These are phyloP conservation scores for Drosophila kikkawai DNA, from an alignment of 1,140 invertebrate species.

Conservation along the genomic window DNA sequence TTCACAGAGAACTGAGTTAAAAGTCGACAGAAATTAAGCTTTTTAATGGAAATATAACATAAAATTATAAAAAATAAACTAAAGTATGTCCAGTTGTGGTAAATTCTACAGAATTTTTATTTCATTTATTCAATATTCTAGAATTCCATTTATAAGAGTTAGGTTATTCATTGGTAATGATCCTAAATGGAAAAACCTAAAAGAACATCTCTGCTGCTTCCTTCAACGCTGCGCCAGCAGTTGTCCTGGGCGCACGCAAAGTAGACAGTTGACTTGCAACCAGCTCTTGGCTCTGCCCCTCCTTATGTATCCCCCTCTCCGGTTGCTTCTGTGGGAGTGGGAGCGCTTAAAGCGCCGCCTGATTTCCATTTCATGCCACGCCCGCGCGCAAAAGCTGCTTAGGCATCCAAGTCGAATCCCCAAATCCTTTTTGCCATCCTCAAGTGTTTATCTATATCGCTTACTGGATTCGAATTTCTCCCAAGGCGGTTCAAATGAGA, in stretches of 20 bases:
- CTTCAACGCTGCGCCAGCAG: conserved; percentile 28
- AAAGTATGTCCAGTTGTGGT: neutral
- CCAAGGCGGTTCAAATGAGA: neutral
- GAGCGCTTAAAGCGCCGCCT: conserved; percentile 48
- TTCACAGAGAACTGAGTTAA: too few relatives aligned
- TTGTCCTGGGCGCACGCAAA: conserved; percentile 68
- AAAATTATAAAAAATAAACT: neutral
- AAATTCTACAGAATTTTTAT: neutral
- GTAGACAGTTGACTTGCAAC: conserved; percentile 70
- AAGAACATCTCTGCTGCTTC: conserved; percentile 14
- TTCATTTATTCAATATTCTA: neutral
- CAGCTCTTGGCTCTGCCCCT: conserved; percentile 19
- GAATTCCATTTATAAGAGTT: neutral
- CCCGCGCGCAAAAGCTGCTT: conserved; percentile 58
- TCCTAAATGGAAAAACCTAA: neutral
- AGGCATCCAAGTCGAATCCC: conserved; percentile 53
- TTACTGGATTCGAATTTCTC: conserved; percentile 41
- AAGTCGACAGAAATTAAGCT: neutral
- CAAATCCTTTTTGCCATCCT: conserved; percentile 69
- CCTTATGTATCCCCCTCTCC: neutral
- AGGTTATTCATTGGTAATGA: too few relatives aligned
- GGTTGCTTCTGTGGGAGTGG: neutral
- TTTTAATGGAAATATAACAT: rapidly evolving
- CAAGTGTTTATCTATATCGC: conserved; percentile 80
- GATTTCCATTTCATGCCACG: conserved; percentile 71